A percentile compares a stretch with the other conserved stretches of the same genome.
These are phyloP conservation scores for Scytalopus superciliaris DNA, from an alignment of 2,113 vertebrate species.

Conservation along the genomic window DNA sequence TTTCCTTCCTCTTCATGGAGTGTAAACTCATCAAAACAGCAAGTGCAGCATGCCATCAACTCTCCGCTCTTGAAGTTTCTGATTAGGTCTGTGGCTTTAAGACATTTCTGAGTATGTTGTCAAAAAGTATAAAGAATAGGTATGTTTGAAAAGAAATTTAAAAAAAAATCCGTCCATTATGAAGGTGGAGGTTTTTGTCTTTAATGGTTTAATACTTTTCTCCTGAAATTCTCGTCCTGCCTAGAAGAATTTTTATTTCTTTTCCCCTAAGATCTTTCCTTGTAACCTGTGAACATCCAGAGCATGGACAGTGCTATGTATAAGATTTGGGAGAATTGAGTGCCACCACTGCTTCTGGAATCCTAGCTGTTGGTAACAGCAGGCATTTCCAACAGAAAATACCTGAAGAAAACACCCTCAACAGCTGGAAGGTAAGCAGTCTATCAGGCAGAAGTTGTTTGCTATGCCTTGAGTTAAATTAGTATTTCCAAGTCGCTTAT, in stretches of 20 bases:
- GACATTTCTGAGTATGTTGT: not conserved
- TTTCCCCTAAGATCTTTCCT: not conserved
- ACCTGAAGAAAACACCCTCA: not conserved
- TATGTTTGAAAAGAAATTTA: not conserved
- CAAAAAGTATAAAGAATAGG: not conserved
- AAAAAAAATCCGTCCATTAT: not conserved
- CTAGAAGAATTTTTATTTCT: not conserved
- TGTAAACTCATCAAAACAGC: slow-evolving; percentile 60
- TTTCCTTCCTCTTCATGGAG: slow-evolving; percentile 60
- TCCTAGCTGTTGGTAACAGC: not conserved
- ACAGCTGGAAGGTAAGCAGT: not conserved
- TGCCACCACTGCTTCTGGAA: not conserved
- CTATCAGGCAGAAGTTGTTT: not conserved
- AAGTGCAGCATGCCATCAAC: slow-evolving; percentile 14
- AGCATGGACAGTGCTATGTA: accelerated
- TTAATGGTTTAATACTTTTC: not conserved
- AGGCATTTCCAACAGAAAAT: not conserved
- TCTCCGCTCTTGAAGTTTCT: not conserved
- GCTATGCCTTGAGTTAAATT: not conserved
- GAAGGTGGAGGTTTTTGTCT: not conserved
- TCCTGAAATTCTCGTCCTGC: not conserved
- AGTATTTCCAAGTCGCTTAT: too few relatives aligned
- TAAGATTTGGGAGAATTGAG: not conserved
- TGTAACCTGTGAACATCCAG: not conserved
- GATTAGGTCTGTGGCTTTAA: not conserved